These are phyloP conservation scores for Nebria salina DNA, from an alignment of 2,888 invertebrate genomes.

Conservation along the genomic window DNA sequence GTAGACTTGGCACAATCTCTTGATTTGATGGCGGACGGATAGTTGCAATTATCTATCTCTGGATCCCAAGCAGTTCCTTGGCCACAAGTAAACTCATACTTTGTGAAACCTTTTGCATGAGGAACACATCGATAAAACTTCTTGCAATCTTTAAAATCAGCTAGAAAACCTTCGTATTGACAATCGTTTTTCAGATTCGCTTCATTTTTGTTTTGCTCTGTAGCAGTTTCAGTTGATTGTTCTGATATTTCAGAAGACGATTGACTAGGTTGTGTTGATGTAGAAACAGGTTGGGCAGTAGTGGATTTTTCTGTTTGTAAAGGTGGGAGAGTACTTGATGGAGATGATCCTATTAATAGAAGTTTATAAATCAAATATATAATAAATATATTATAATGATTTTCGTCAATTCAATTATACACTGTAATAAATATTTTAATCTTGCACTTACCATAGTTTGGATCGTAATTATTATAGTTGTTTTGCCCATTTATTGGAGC, in stretches of 20 bases:
- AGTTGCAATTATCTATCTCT: conserved; percentile 74
- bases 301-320: not conserved
- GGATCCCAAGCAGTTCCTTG: conserved; percentile 83
- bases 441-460: not conserved
- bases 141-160: conserved; percentile 40
- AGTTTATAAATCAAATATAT: not conserved
- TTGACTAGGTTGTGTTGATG: not conserved
- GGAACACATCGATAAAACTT: conserved; percentile 57
- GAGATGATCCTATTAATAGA: not conserved
- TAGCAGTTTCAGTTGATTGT: not conserved
- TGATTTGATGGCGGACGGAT: conserved; percentile 57
- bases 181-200: conserved; percentile 6
- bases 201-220: not conserved
- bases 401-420: too few relatives aligned
- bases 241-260: not conserved
- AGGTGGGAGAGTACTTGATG: not conserved
- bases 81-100: conserved; percentile 78
- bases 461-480: not conserved
- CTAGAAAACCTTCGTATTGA: conserved; percentile 22
- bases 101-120: conserved; percentile 69
- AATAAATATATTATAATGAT: not conserved
- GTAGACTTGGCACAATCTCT: not conserved
- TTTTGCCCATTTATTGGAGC: not conserved
- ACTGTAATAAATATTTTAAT: not conserved
- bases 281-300: not conserved